Evolutionary conservation across 1,140 invertebrate genomes (phyloP), one percentile per base, ranked within the genome.

Genomic region (Diabrotica virgifera): DNA sequence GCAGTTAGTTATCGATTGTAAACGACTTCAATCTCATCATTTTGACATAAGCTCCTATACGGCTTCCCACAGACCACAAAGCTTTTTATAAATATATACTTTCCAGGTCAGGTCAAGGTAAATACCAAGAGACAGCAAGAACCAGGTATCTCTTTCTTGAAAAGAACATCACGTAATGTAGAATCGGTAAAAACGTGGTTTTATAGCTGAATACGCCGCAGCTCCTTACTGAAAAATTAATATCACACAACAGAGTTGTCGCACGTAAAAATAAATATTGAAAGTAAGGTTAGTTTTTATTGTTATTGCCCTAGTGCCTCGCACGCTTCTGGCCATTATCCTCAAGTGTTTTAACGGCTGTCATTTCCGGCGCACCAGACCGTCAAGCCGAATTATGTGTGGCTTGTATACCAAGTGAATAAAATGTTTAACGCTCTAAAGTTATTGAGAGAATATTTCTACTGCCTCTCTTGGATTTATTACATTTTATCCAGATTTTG

Each of bases 221-320:
- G 63, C 64, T 52, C 59, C 51, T 24, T n/a, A 46, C 55, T 70
- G 69, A 70, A 70, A 70, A 70, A 70, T 70, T 70, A 70, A 70
- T 70, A 64, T 62, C 35, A 61, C 50, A 59, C 62, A 66, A 62
- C 66, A 66, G 59, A 36, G 64, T 62, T 68, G 69, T 66, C 66
- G 69, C 66, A 61, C 69, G 66, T 70, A 68, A 70, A 70, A 68
- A 70, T 68, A 64, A 68, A 70, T 65, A 68, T 68, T 65, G 63
- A 65, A 68, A 67, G 55, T 52, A 46, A 67, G 60, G 66, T 67
- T 63, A 66, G 63, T 63, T 70, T 68, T 70, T 68, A 70, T 68
- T 68, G 69, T 65, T 67, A 63, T 70, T 70, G 24, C 24, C 24
- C 40, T 46, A 46, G 2, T 8, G 40, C 8, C 8, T 46, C 40